These are phyloP conservation scores for Actenoides lindsayi DNA, from an alignment of 2,113 vertebrate genomes.

Conservation along the genomic window DNA sequence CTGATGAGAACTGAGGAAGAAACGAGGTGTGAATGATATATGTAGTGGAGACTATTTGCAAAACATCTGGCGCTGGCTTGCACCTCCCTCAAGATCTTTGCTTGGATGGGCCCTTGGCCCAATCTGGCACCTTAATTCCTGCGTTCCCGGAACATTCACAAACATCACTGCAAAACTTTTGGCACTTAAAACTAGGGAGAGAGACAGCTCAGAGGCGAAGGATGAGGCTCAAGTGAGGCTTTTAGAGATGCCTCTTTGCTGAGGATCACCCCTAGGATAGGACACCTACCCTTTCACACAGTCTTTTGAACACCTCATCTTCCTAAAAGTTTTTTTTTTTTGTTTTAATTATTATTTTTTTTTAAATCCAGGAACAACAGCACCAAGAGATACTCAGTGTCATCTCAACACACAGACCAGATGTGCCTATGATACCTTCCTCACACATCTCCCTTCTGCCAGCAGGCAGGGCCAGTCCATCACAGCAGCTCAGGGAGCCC, in stretches of 20 bases:
- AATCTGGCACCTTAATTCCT: fast-evolving
- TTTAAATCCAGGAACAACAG: not conserved
- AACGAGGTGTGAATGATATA: conserved; percentile 14
- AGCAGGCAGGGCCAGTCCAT: not conserved
- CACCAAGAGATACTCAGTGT: not conserved
- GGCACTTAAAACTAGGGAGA: not conserved
- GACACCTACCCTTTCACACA: not conserved
- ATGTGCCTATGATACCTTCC: not conserved
- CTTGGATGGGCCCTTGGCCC: not conserved
- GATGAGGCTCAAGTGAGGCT: fast-evolving
- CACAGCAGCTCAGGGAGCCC: not conserved
- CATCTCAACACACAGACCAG: not conserved
- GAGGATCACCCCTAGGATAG: not conserved
- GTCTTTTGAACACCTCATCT: not conserved
- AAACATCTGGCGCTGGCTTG: conserved; percentile 4
- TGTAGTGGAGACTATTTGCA: not conserved
- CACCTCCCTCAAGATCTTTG: not conserved
- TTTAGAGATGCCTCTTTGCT: not conserved
- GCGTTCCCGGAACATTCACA: not conserved
- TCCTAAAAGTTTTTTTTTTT: not conserved
- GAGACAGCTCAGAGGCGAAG: not conserved
- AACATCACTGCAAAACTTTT: not conserved
- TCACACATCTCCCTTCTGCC: not conserved
- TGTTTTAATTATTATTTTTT: no score
- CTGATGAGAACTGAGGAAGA: not conserved